Percentiles rank a stretch among this genome's conserved stretches.
phyloP scores from a whole-genome alignment of 2,113 vertebrate genomes.

The Coryphaenoides rupestris region DNA sequence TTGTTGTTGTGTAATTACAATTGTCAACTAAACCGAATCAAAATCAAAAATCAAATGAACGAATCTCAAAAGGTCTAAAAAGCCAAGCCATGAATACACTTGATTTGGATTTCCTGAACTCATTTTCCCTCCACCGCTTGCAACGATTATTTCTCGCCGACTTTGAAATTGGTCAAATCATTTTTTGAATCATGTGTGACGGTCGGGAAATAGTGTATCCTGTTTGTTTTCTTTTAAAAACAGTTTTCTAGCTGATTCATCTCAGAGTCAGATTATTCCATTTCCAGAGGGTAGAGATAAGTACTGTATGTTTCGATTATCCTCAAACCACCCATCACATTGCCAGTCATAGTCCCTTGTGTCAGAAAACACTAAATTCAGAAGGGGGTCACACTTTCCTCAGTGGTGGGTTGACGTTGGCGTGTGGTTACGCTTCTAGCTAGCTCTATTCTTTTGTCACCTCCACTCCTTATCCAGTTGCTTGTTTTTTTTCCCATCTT shows the following conservation, averaged over 20 bases:
- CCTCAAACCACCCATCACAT: slow-evolving; percentile 29
- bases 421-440: no score
- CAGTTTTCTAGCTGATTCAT: slow-evolving; percentile 51
- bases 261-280: slow-evolving; percentile 40
- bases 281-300: slow-evolving; percentile 23
- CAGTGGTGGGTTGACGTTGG: no score
- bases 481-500: slow-evolving; percentile 51
- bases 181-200: slow-evolving; percentile 14
- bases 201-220: slow-evolving; percentile 35
- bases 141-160: neutral
- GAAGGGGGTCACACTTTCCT: no score
- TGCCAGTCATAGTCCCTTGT: neutral
- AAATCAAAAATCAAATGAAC: neutral
- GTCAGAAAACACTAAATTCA: no score
- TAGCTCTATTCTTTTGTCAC: slow-evolving; percentile 30
- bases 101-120: slow-evolving; percentile 6
- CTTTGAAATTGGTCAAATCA: slow-evolving; percentile 33
- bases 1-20: neutral
- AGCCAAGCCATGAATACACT: neutral
- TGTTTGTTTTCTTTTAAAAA: slow-evolving; percentile 17
- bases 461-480: slow-evolving; percentile 9
- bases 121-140: slow-evolving; percentile 15
- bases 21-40: neutral
- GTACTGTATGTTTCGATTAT: slow-evolving; percentile 28
- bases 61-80: neutral